Evolutionary conservation across 2,888 invertebrate genomes (phyloP), one percentile per base, ranked within the genome.

Genomic region (Leucania comma): DNA sequence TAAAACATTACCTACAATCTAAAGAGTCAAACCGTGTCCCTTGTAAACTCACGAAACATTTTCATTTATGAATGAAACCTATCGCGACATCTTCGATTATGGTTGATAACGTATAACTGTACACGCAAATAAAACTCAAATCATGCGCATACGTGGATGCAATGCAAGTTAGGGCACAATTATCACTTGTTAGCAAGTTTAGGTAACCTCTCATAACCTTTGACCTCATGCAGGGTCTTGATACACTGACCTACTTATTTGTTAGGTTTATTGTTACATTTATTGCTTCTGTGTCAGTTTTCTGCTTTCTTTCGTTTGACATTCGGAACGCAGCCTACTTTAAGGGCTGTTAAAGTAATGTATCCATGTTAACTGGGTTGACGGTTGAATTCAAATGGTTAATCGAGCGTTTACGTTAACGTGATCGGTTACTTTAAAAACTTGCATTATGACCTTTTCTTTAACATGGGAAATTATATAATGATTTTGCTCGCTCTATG

Each of bases 181-280:
- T 95, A 95, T 86, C 92, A 89, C 86, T 87, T 84, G 88, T 94
- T 94, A 94, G 92, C 89, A 78, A 75, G 80, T 82, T 79, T 76
- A 90, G 91, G 89, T 72, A 76, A 72, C 72, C 72, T 68, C 58
- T 89, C 88, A 87, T 86, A 84, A 92, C 92, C 92, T 93, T 88
- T 92, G 91, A 90, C 93, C 93, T 85, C 87, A 77, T 85, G 81
- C 81, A 87, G 80, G 87, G 88, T 84, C 76, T 82, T 84, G 91
- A 90, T 92, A 90, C 83, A 91, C 86, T 93, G 88, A 90, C 92
- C 92, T 72, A 92, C 76, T 83, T 84, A 65, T 51, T 73, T 71
- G 59, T 79, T 70, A 29, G 62, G 58, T 72, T 65, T 68, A 81
- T 72, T 83, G 79, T 79, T 78, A 61, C 61, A 72, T 63, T 72